Evolutionary conservation across 2,113 vertebrate species (phyloP).

Genomic region (Leptodactylus fuscus): DNA sequence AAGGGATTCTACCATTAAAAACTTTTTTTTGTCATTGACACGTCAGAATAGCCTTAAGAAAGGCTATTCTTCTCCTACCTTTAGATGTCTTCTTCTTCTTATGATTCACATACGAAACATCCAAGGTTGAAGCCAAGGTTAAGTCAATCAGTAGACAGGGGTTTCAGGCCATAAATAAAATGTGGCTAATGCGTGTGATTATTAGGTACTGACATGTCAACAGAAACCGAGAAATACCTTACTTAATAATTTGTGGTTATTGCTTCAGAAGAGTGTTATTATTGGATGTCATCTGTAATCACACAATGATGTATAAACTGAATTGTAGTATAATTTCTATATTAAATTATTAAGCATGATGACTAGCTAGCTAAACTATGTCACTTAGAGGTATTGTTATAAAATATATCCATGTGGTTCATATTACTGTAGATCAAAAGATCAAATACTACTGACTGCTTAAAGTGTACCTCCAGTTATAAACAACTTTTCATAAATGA

Average conservation of each 20-base stretch:
- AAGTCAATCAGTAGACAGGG: slow-evolving; percentile 31
- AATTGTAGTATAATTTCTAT: slow-evolving; percentile 14
- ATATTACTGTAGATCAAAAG: not conserved
- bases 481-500: no score
- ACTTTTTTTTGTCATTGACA: no score
- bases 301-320: not conserved
- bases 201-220: slow-evolving; percentile 29
- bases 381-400: not conserved
- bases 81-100: no score
- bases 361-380: not conserved
- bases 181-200: slow-evolving; percentile 39
- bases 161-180: slow-evolving; percentile 35
- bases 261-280: not conserved
- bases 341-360: slow-evolving; percentile 19
- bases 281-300: slow-evolving; percentile 6
- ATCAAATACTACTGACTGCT: not conserved
- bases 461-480: no score
- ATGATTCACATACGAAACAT: slow-evolving; percentile 34
- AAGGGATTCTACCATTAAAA: no score
- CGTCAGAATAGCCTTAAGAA: no score
- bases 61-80: no score
- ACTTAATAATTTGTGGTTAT: slow-evolving; percentile 29
- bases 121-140: slow-evolving; percentile 24
- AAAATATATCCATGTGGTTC: slow-evolving; percentile 7
- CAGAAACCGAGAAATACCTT: slow-evolving; percentile 20